Evolutionary conservation across 2,797 vertebrate species (phyloP).

Genomic region (Mus caroli): DNA sequence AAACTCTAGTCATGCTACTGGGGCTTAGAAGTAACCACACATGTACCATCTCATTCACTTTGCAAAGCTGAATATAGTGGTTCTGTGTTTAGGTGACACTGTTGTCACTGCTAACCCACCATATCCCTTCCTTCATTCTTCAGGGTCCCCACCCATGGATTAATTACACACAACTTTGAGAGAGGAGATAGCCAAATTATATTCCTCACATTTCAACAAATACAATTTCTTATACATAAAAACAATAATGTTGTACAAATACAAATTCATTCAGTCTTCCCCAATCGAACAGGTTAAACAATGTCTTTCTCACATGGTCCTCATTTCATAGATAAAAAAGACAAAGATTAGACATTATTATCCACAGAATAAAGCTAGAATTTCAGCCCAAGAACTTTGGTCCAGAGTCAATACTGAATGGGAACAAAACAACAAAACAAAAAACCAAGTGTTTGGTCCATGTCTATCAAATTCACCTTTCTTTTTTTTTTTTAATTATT

Average conservation of each 20-base stretch:
- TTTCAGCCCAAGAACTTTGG: neutral
- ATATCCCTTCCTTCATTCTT: neutral
- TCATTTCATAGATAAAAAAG: constrained; percentile 41
- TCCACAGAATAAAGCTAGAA: neutral
- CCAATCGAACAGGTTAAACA: neutral
- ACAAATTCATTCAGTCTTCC: neutral
- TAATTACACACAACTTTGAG: neutral
- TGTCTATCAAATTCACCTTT: neutral
- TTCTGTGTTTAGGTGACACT: neutral
- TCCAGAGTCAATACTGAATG: neutral
- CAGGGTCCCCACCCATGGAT: neutral
- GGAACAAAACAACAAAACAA: neutral
- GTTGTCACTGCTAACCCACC: neutral
- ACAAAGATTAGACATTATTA: neutral
- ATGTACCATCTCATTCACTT: neutral
- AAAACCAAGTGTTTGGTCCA: neutral
- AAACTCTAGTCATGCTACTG: neutral
- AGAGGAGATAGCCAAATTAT: neutral
- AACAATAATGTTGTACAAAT: neutral
- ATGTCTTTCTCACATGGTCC: neutral
- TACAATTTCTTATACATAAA: neutral
- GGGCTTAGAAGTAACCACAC: neutral
- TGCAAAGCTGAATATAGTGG: neutral
- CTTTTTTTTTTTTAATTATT: no score
- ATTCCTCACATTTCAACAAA: neutral